Evolutionary conservation across 1,140 invertebrate species (phyloP), one percentile per base, ranked within the genome.

Genomic region (Cepaea nemoralis): DNA sequence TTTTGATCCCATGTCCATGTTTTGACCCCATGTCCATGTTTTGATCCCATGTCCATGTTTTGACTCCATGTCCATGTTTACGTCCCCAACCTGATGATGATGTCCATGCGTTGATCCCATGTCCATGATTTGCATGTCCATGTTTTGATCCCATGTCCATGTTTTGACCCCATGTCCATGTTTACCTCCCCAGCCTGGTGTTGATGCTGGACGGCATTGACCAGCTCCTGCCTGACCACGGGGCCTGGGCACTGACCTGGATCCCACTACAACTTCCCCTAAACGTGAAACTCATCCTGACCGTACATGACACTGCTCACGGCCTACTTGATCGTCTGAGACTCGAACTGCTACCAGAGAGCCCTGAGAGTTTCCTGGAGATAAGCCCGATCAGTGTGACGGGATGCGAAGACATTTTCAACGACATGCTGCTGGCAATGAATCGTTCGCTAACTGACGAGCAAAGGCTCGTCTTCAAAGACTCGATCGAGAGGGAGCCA

Each of bases 401-500:
- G 10, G 86, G 86, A 50, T 86, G 86, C 63, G 82, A 84, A 37
- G 66, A 77, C 10, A 74, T 91, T 37, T 70, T 91, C n/a, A 67
- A 77, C 27, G 82, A 85, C 40, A 85, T 85, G 71, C 82, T 91
- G 0, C 8, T 31, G 0, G 24, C n/a, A 16, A 33, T 42, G 63
- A 40, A 77, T 63, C 71, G 84, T 59, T 80, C 82, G 0, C 48
- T 90, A 0, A 86, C 85, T 10, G 35, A 81, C 0, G 27, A 76
- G 31, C 87, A 90, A 63, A 81, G 77, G 77, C 39, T 59, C 40
- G 82, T 97, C 22, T 97, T 99, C 0, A 94, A 95, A 66, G 31
- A 70, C 24, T 81, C 83, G 31, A 85, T 90, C 63, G 45, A 82
- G 31, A 81, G 81, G n/a, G 87, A 86, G 73, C 86, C 88, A 3